These are phyloP conservation scores for Lithophane semibrunnea DNA, from an alignment of 2,888 invertebrate genomes.

Conservation along the genomic window DNA sequence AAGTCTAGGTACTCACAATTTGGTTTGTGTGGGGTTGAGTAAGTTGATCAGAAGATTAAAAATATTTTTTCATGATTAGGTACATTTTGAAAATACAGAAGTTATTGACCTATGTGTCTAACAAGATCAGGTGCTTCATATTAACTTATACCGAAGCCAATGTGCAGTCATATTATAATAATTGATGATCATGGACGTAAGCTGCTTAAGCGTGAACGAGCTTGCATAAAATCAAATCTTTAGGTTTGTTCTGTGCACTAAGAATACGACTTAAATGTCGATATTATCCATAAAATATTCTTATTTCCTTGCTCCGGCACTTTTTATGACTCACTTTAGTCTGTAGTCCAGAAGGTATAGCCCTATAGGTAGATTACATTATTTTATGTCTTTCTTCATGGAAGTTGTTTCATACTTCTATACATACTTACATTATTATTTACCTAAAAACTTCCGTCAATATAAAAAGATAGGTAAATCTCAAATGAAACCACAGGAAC, in stretches of 20 bases:
- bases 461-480: constrained; percentile 5
- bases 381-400: constrained; percentile 32
- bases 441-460: not conserved
- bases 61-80: not conserved
- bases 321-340: constrained; percentile 46
- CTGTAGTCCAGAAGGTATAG: constrained; percentile 9
- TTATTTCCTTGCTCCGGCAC: constrained; percentile 42
- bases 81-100: constrained; percentile 11
- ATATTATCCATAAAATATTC: constrained; percentile 32
- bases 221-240: constrained; percentile 35
- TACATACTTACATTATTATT: not conserved
- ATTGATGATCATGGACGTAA: constrained; percentile 37
- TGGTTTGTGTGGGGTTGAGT: not conserved
- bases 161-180: constrained; percentile 12
- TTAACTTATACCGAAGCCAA: constrained; percentile 19
- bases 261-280: constrained; percentile 30
- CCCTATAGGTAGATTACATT: constrained; percentile 20
- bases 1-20: too few relatives aligned
- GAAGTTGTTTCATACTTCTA: not conserved
- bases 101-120: not conserved
- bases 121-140: constrained; percentile 28
- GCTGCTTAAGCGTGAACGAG: constrained; percentile 12
- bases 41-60: not conserved
- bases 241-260: constrained; percentile 16
- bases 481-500: constrained; percentile 38